phyloP scores from a whole-genome alignment of 2,888 invertebrate genomes.

The Thereva unica region DNA sequence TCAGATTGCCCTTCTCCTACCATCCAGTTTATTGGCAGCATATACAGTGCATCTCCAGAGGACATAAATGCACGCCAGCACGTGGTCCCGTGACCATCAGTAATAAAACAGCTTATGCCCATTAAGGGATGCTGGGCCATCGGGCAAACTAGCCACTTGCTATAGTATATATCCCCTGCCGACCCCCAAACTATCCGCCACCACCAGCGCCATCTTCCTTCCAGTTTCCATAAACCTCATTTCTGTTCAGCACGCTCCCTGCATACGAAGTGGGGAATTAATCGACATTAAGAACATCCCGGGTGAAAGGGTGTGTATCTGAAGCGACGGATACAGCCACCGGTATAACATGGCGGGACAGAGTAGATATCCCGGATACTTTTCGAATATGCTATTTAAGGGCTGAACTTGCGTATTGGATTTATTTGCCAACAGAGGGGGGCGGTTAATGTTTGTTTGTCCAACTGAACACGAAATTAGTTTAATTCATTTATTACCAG shows the following conservation, averaged over 20 bases:
- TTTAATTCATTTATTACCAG: conserved; percentile 31
- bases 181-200: background rate
- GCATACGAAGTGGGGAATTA: conserved; percentile 35
- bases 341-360: too few relatives aligned
- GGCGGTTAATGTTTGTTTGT: conserved; percentile 23
- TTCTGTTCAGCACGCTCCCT: conserved; percentile 25
- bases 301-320: too few relatives aligned
- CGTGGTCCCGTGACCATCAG: conserved; percentile 30
- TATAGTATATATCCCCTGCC: background rate
- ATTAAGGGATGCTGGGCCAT: conserved; percentile 23
- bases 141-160: background rate
- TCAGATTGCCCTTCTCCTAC: background rate
- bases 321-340: too few relatives aligned
- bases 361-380: conserved; percentile 7
- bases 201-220: too few relatives aligned
- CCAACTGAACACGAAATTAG: conserved; percentile 30
- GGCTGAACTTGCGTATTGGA: conserved; percentile 18
- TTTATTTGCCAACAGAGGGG: conserved; percentile 17
- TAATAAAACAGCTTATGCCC: conserved; percentile 35
- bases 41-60: conserved; percentile 9
- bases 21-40: background rate
- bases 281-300: conserved; percentile 14
- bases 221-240: conserved; percentile 3
- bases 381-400: conserved; percentile 33
- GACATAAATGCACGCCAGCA: conserved; percentile 27